These are phyloP conservation scores for Phocides pigmalion DNA, from an alignment of 1,140 invertebrate species.

Conservation along the genomic window DNA sequence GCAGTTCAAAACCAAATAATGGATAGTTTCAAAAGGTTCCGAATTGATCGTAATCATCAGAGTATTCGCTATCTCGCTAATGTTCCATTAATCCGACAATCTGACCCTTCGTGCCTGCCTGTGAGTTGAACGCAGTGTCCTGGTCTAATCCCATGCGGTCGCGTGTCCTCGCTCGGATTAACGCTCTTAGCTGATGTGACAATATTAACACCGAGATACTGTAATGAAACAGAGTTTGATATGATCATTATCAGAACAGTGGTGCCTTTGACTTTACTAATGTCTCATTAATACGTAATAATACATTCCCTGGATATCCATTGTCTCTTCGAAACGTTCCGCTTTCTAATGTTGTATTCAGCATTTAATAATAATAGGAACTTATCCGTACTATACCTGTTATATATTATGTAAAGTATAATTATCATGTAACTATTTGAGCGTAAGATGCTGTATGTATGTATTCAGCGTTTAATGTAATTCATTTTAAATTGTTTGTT, in stretches of 20 bases:
- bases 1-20: not conserved
- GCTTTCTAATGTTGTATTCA: too few species aligned
- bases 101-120: conserved; percentile 2
- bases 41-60: conserved; percentile 6
- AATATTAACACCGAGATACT: conserved; percentile 17
- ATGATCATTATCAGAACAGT: not conserved
- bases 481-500: too few species aligned
- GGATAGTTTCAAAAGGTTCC: not conserved
- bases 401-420: too few species aligned
- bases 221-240: conserved; percentile 8
- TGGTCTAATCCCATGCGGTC: conserved; percentile 3
- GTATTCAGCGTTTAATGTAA: too few species aligned
- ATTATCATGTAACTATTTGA: too few species aligned
- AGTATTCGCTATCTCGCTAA: conserved; percentile 7
- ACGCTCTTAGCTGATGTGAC: conserved; percentile 16
- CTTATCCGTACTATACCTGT: too few species aligned
- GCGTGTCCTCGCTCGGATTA: conserved; percentile 13
- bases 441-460: too few species aligned
- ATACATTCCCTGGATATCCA: not conserved
- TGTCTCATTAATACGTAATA: not conserved
- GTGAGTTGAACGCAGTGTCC: not conserved
- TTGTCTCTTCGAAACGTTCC: too few species aligned
- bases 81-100: conserved; percentile 17
- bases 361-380: too few species aligned
- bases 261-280: not conserved